These are phyloP conservation scores for Stegodyphus mimosarum DNA, from an alignment of 1,140 invertebrate species.

Conservation along the genomic window DNA sequence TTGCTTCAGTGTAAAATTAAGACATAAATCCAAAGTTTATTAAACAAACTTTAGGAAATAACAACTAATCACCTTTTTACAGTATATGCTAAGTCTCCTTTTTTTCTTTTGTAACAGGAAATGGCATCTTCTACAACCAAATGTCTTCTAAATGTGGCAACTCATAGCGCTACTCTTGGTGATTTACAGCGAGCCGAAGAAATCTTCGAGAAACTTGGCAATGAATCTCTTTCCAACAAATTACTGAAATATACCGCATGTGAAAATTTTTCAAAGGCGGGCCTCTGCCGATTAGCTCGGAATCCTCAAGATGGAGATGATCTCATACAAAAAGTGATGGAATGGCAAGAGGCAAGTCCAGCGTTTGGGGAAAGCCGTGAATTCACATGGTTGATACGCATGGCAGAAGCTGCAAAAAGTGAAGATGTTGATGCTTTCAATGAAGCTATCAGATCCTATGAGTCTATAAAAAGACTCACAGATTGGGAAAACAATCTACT, in stretches of 20 bases:
- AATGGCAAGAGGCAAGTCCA: slow-evolving; percentile 27
- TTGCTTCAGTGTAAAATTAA: too few species aligned
- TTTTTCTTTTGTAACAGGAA: slow-evolving; percentile 12
- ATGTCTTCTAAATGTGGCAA: slow-evolving; percentile 17
- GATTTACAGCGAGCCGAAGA: slow-evolving; percentile 24
- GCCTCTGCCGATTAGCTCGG: slow-evolving; percentile 17
- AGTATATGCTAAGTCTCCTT: background rate
- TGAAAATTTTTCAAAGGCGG: slow-evolving; percentile 24
- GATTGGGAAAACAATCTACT: slow-evolving; percentile 25
- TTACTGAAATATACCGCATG: slow-evolving; percentile 48
- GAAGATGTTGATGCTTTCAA: slow-evolving; percentile 41
- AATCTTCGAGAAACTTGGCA: slow-evolving; percentile 28
- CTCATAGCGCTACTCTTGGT: slow-evolving; percentile 16
- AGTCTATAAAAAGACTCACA: slow-evolving; percentile 28
- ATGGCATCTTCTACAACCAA: slow-evolving; percentile 41
- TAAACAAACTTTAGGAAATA: background rate
- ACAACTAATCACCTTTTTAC: background rate
- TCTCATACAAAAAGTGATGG: background rate
- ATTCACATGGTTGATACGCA: background rate
- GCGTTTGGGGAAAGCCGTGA: slow-evolving; percentile 29
- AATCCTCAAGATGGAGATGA: slow-evolving; percentile 29
- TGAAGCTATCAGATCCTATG: slow-evolving; percentile 23
- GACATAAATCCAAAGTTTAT: background rate
- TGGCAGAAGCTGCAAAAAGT: slow-evolving; percentile 9
- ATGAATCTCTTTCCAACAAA: slow-evolving; percentile 17